Base-by-base conservation (phyloP, 2,888 invertebrate genomes). In the Amiota mariae region DNA sequence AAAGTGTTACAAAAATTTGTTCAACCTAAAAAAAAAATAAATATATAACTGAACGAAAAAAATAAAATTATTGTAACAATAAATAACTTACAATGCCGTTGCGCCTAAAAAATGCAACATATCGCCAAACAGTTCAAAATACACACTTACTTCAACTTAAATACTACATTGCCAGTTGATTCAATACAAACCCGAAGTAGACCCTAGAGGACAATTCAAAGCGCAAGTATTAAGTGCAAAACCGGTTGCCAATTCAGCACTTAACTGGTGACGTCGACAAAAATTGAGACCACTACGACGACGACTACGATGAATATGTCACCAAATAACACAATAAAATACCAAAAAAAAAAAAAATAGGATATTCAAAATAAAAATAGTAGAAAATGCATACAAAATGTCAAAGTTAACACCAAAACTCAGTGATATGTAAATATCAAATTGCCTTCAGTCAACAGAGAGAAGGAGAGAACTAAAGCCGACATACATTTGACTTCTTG, bases 401-500 rank as follows among this genome's bases (percentile, higher is more conserved):
- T 49, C 36, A 63, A 63, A 20, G 13, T 51, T 20, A 51, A 67
- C 67, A 67, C 67, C 67, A 67, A 67, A 67, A 49, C 47, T 51
- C 67, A 51, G 51, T 47, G 67, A 67, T 67, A 67, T 67, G 51
- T 67, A 67, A 67, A 67, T 67, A 67, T 49, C 12, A 20, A 67
- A 67, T 67, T 13, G 67, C 18, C 61, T 36, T 63, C 18, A 36
- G 10, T 24, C 36, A 36, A 36, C 36, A 36, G 36, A 36, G n/a
- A n/a, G n/a, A n/a, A n/a, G 36, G 24, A 24, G n/a, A 36, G 36
- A 36, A 36, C 36, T 36, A 6, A 2, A 36, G 36, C 6, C 36
- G 36, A 36, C 36, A 36, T 36, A 36, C 36, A 36, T 36, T 36
- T 36, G 36, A 36, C 36, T 36, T 36, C 36, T 36, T 36, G 36